Evolutionary conservation across 2,797 vertebrate species (phyloP).

Genomic region (Diglossa cyanea): DNA sequence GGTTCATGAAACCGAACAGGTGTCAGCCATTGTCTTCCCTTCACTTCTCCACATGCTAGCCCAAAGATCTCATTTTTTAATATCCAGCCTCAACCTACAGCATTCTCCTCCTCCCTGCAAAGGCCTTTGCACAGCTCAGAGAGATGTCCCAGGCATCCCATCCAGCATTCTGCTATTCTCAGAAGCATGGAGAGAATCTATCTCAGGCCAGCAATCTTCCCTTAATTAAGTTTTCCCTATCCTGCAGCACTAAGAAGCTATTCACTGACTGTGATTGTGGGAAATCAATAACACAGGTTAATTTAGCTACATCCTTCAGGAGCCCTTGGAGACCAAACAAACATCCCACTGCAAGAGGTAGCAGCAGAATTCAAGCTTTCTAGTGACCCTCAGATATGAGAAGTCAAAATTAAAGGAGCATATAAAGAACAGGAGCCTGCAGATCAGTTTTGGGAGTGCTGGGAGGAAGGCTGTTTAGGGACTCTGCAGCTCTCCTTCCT

Average conservation of each 20-base stretch:
- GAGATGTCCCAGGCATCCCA: not conserved
- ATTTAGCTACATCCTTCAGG: not conserved
- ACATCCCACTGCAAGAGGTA: not conserved
- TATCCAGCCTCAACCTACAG: not conserved
- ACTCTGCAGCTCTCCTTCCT: not conserved
- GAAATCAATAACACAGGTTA: slow-evolving; percentile 22
- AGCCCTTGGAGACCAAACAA: not conserved
- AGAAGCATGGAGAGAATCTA: not conserved
- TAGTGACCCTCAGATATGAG: not conserved
- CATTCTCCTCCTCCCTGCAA: not conserved
- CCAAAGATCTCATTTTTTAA: not conserved
- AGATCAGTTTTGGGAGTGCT: fast-evolving
- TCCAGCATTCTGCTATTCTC: not conserved
- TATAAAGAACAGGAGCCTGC: not conserved
- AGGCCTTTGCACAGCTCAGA: not conserved
- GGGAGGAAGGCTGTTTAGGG: not conserved
- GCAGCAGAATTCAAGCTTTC: not conserved
- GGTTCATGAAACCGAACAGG: not conserved
- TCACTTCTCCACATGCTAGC: not conserved
- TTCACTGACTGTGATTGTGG: not conserved
- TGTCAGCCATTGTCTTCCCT: not conserved
- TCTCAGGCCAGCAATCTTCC: not conserved
- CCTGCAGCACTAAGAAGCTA: not conserved
- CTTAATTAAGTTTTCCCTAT: slow-evolving; percentile 1
- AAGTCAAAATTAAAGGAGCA: not conserved